Evolutionary conservation across 2,888 invertebrate genomes (phyloP), one percentile per base, ranked within the genome.

Genomic region (Steinernema hermaphroditum): DNA sequence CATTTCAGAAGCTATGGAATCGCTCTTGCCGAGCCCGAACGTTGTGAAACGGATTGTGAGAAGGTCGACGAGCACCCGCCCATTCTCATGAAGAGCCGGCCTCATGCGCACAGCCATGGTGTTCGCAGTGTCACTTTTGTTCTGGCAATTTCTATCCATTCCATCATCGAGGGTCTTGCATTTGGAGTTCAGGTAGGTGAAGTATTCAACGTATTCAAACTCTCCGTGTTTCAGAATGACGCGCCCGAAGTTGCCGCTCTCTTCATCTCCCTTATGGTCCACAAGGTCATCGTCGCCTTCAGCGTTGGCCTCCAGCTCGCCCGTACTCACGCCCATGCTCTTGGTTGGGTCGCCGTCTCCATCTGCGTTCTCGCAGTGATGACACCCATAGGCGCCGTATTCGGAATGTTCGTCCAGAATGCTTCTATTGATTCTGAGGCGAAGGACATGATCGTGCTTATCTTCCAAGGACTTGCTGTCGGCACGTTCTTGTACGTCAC

Each of bases 401-500:
- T 83, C 68, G 86, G 86, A 34, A 77, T 86, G 75, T 62, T 76
- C 22, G 77, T 85, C 16, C 73, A 80, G 44, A 71, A 75, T 12
- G 79, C 79, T 9, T 74, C 69, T 1, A 75, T 75, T n/a, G 74
- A 79, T 46, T 72, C 77, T 14, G 57, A 76, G 29, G 41, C 68
- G 9, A 76, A 80, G n/a, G 82, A 80, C 50, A 24, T 78, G 29
- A 72, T 80, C 32, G 74, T 86, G 12, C 77, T 82, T 0, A 79
- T 90, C 54, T 85, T 90, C 16, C 92, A 95, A 89, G 95, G 94
- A 4, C 88, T 96, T 72, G 95, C 96, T 0, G 92, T 93, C 46
- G 96, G 96, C 27, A 96, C 96, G 0, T 90, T 96, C 70, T 89
- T 96, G 2, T 96, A 95, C 88, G 94, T 96, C 24, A 94, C 95